A percentile compares a stretch with the other conserved stretches of the same genome.
These are phyloP conservation scores for Otus sunia DNA, from an alignment of 2,113 vertebrate species.

Conservation along the genomic window DNA sequence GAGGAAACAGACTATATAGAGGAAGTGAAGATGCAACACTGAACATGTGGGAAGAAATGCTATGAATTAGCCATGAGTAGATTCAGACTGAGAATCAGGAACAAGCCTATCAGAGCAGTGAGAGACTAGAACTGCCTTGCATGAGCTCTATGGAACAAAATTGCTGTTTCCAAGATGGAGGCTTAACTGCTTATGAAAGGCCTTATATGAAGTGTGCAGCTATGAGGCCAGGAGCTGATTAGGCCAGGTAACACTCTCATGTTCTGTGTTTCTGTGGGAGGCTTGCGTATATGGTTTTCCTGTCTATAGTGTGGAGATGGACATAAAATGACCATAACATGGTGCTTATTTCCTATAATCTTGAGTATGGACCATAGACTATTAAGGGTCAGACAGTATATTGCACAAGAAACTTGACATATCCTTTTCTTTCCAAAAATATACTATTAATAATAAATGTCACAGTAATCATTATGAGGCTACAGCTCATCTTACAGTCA, in stretches of 20 bases:
- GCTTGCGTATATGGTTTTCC: not conserved
- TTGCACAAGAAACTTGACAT: not conserved
- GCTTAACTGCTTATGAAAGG: not conserved
- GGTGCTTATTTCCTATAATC: not conserved
- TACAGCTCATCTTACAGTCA: not conserved
- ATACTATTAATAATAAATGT: not conserved
- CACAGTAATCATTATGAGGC: not conserved
- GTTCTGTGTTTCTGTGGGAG: not conserved
- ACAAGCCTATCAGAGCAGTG: not conserved
- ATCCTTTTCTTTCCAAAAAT: not conserved
- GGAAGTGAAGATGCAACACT: not conserved
- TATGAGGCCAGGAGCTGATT: not conserved
- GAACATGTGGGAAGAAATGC: fast-evolving
- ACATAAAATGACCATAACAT: not conserved
- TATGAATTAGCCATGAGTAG: not conserved
- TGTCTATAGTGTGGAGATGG: not conserved
- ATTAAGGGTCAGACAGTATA: not conserved
- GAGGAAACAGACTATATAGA: not conserved
- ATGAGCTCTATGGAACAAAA: not conserved
- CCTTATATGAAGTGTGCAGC: not conserved
- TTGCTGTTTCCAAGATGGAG: not conserved
- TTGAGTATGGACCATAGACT: not conserved
- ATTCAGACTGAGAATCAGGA: not conserved
- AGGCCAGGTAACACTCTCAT: not conserved
- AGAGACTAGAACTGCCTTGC: not conserved